Evolutionary conservation across 2,888 invertebrate genomes (phyloP), one percentile per base, ranked within the genome.

Genomic region (Tortrix viridana): DNA sequence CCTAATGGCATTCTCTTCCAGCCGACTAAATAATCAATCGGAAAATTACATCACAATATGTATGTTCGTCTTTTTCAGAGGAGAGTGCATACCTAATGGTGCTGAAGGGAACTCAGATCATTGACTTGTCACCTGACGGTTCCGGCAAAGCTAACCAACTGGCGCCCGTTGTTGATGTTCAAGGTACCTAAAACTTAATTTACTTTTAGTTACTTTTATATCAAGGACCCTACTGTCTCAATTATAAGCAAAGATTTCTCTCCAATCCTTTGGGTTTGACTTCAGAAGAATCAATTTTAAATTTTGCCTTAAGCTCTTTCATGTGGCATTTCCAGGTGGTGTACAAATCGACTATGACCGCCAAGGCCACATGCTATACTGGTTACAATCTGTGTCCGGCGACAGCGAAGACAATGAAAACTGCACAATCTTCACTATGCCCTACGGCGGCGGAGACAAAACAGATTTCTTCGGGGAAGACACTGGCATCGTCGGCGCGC

Each of bases 271-370:
- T 9, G 9, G 0, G 2, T 26, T 26, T 9, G 0, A 9, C 26
- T 2, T 26, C 9, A 26, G 2, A 26, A 26, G 9, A 26, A 26
- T 26, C 9, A 26, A 26, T 26, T 12, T 12, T 5, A 32, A 32
- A 32, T 12, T 7, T 32, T 9, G 1, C 32, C 32, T 7, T 32
- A 12, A 7, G 0, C 2, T 3, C 12, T 32, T 1, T 32, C 12
- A 12, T 1, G 32, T 32, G 0, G 3, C 1, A 12, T 32, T 48
- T 61, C 7, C 67, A 88, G 96, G 96, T 69, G 98, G 97, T 22
- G 94, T 96, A 3, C 97, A 98, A 70, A 93, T 99, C 61, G 99
- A 99, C 82, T 99, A 96, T 81, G 99, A 99, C 81, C 94, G 97
- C 18, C 95, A 95, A 77, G 96, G 96, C 0, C 96, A 96, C 74